Evolutionary conservation across 2,888 invertebrate genomes (phyloP).

Genomic region (Tetragonisca angustula): DNA sequence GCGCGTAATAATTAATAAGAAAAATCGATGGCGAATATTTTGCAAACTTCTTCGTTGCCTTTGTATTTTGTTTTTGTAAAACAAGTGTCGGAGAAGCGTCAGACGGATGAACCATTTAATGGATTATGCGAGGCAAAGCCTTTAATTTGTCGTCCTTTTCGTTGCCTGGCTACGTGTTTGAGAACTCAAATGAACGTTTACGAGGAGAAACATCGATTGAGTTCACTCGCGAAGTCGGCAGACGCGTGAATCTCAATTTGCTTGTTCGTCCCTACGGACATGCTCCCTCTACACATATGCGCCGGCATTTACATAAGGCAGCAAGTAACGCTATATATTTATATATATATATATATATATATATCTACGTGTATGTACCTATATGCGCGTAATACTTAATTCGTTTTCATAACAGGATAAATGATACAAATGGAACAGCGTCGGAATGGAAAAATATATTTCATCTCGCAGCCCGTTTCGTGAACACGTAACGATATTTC

Average conservation of each 20-base stretch:
- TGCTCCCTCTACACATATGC: constrained; percentile 41
- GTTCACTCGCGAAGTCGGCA: constrained; percentile 55
- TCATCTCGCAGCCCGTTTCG: not conserved
- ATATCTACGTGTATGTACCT: not conserved
- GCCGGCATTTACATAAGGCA: constrained; percentile 60
- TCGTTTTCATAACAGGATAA: constrained; percentile 34
- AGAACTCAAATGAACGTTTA: constrained; percentile 31
- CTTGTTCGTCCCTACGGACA: constrained; percentile 58
- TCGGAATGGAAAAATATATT: constrained; percentile 8
- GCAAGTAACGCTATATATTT: not conserved
- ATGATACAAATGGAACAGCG: constrained; percentile 14
- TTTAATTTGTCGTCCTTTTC: constrained; percentile 7
- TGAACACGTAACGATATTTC: no score
- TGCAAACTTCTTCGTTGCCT: not conserved
- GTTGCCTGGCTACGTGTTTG: constrained; percentile 4
- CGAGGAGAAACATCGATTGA: constrained; percentile 63
- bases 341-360: not conserved
- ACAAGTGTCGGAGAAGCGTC: no score
- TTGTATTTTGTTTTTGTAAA: not conserved
- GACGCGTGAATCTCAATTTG: constrained; percentile 71
- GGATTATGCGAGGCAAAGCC: not conserved
- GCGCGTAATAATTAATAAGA: not conserved
- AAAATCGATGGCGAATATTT: not conserved
- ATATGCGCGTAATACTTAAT: constrained; percentile 11
- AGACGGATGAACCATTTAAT: not conserved